Conservation (phyloP, 2,113 vertebrate species). For the Oreochromis niloticus region DNA sequence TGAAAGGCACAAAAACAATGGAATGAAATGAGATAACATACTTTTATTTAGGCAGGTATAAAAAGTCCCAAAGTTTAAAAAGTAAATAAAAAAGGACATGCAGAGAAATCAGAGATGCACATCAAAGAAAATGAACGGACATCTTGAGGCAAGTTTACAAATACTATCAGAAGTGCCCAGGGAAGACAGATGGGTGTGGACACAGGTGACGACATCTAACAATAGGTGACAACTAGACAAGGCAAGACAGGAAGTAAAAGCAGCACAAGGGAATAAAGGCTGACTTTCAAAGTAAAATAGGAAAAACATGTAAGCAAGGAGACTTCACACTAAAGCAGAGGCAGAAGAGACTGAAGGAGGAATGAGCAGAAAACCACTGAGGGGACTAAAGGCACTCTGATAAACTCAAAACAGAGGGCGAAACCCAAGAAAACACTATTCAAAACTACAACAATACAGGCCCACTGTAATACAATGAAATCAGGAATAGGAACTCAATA, state of each 20-base stretch:
- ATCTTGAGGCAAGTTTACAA: neutral
- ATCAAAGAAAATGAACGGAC: rapidly evolving
- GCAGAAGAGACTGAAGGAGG: neutral
- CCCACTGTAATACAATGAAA: neutral
- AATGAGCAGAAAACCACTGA: neutral
- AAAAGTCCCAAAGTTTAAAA: neutral
- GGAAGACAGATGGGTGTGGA: neutral
- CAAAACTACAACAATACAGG: neutral
- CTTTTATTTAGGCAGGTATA: neutral
- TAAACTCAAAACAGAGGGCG: neutral
- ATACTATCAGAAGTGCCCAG: neutral
- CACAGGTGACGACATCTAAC: neutral
- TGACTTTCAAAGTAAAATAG: neutral
- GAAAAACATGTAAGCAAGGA: neutral
- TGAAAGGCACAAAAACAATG: neutral
- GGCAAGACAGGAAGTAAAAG: neutral
- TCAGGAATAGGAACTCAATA: neutral
- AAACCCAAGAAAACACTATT: neutral
- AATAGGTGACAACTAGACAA: neutral
- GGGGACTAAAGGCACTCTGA: neutral
- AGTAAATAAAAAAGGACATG: neutral
- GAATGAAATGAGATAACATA: neutral
- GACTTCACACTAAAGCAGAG: neutral
- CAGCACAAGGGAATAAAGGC: neutral
- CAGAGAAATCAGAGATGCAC: neutral